Evolutionary conservation across 1,140 invertebrate species (phyloP), one percentile per base, ranked within the genome.

Genomic region (Chelonus insularis): DNA sequence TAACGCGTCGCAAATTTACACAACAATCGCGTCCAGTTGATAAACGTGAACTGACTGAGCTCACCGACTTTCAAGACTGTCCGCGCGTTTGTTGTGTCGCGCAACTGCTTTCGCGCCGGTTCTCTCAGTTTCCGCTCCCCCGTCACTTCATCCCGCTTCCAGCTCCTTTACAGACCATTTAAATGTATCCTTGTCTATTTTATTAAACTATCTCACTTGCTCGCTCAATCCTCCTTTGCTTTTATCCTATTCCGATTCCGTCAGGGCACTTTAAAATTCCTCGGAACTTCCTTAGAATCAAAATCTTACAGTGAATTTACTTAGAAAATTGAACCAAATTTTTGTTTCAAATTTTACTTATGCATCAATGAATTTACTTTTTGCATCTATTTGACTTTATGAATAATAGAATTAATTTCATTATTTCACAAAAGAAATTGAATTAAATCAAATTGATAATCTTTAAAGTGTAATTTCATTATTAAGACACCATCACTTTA

Each of bases 11-110:
- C 36, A 37, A 37, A 37, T 6, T 37, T n/a, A 48, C 23, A 48
- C 45, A 14, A 48, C 20, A 23, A 14, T 11, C 45, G 23, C 45
- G 23, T 48, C n/a, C 45, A 48, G 45, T 23, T 48, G 45, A 48
- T 25, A 48, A 48, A 48, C 45, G 45, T 48, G 45, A 48, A 48
- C 45, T 48, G 45, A 48, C 7, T 25, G 45, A 23, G 6, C 23
- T 25, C n/a, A n/a, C 23, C 45, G 45, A 23, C 20, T 48, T 48
- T 23, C 18, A 48, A 48, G 45, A 48, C 18, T 48, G 18, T n/a
- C 20, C n/a, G 23, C 45, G 45, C 45, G 45, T 18, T 12, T 20
- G 41, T 25, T 12, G 21, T 2, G 11, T 48, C 20, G 45, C 45
- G 45, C 45, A 48, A 48, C 20, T 25, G 6, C 20, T 25, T 48